phyloP scores from a whole-genome alignment of 92 coral and sea anemone species.

The Zoanthus solanderi region DNA sequence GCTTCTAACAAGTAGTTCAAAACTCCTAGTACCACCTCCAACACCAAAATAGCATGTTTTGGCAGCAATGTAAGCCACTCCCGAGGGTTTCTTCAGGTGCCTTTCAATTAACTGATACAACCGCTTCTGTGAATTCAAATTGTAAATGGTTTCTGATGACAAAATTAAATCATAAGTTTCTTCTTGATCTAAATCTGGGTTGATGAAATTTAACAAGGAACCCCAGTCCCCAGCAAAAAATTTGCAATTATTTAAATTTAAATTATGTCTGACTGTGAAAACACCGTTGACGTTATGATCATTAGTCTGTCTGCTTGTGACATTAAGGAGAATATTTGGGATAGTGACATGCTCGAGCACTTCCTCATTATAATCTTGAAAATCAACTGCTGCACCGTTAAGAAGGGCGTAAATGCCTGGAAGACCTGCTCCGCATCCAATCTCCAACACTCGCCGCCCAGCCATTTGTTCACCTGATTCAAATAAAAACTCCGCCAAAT shows the following conservation, averaged over 20 bases:
- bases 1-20: slow-evolving; percentile 71
- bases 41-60: slow-evolving; percentile 97
- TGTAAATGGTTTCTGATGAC: slow-evolving; percentile 95
- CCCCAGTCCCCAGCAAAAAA: slow-evolving; percentile 96
- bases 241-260: slow-evolving; percentile 53
- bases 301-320: slow-evolving; percentile 17
- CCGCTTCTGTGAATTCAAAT: slow-evolving; percentile 68
- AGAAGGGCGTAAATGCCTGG: slow-evolving; percentile 87
- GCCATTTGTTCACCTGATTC: slow-evolving; percentile 62
- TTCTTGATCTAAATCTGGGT: slow-evolving; percentile 52
- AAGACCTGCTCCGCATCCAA: slow-evolving; percentile 95
- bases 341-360: slow-evolving; percentile 85
- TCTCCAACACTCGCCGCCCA: slow-evolving; percentile 82
- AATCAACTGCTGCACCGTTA: slow-evolving; percentile 86
- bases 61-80: slow-evolving; percentile 89
- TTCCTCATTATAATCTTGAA: slow-evolving; percentile 95
- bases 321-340: slow-evolving; percentile 82
- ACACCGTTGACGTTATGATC: not conserved
- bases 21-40: slow-evolving; percentile 97
- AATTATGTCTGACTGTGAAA: not conserved
- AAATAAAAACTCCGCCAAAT: slow-evolving; percentile 77
- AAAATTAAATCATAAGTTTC: slow-evolving; percentile 82
- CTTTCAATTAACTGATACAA: slow-evolving; percentile 74
- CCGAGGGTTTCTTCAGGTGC: slow-evolving; percentile 71
- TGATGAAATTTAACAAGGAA: slow-evolving; percentile 58